Base-by-base conservation (phyloP, 2,888 invertebrate species). In the Clitarchus hookeri region DNA sequence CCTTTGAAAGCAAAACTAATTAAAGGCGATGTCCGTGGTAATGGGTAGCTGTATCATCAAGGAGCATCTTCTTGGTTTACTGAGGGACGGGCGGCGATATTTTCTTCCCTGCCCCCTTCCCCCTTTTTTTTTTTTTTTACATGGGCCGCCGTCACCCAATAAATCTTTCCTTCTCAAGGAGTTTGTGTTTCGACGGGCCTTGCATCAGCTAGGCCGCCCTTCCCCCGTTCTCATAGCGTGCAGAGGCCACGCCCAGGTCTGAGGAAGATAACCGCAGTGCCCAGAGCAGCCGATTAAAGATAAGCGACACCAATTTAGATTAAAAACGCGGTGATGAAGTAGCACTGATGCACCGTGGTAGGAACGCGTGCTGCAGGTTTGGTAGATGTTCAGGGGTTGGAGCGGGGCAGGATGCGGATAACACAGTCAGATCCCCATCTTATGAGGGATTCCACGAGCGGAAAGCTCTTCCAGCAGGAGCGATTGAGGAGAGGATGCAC, bases 1-100 rank as follows among this genome's bases (percentile, higher is more conserved):
- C 65, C 65, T 65, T 65, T 65, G 65, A 65, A 65, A 65, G 65
- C 65, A 65, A 65, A 65, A 65, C 65, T 65, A 65, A 65, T 65
- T 65, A 65, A 65, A 65, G 65, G 65, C 65, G 65, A 65, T 65
- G 19, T 65, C 16, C 65, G 19, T 65, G n/a, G 65, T 65, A 65
- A 65, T 65, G 65, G 65, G 65, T 65, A 65, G 65, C 65, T 65
- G 65, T 65, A 65, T 65, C 65, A 65, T 65, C 23, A 65, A 65
- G 65, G 65, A n/a, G 65, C 65, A 65, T 65, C 65, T 65, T 65
- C 65, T 65, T 65, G 65, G 65, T 65, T 65, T 65, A 65, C 65
- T 65, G 65, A 53, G 65, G 65, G 65, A n/a, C 65, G 65, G n/a
- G 23, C 8, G 65, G 65, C 19, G 65, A 65, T 65, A 65, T 65